Percentiles rank a stretch among this genome's conserved stretches.
phyloP scores from a whole-genome alignment of 2,113 vertebrate genomes.

The Callionymus lyra region DNA sequence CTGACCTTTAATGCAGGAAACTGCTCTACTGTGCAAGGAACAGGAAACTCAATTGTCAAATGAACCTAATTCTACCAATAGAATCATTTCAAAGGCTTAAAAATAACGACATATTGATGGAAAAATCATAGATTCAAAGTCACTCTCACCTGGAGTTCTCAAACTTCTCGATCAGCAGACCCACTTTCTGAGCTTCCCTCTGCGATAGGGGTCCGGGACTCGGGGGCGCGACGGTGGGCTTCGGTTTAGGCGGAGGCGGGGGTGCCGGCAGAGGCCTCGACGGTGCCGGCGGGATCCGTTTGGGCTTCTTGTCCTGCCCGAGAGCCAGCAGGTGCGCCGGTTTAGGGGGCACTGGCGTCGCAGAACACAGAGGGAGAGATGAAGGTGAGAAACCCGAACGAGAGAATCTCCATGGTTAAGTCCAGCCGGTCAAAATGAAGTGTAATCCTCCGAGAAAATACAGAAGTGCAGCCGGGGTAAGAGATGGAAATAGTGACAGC shows the following conservation, averaged over 20 bases:
- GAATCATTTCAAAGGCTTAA: no score
- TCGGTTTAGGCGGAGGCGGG: conserved; percentile 65
- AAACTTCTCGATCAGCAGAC: conserved; percentile 73
- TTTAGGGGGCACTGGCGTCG: conserved; percentile 77
- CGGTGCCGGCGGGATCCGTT: conserved; percentile 71
- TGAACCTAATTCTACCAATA: no score
- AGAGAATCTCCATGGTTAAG: conserved; percentile 46
- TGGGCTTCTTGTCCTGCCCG: conserved; percentile 68
- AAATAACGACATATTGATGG: no score
- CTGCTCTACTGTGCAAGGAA: no score
- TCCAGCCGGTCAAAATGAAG: conserved; percentile 6
- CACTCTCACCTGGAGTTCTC: conserved; percentile 71
- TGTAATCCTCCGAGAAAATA: conserved; percentile 2
- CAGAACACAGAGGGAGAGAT: conserved; percentile 22
- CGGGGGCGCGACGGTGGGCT: conserved; percentile 39
- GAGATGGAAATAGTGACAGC: not conserved
- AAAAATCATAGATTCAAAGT: not conserved
- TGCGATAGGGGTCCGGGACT: conserved; percentile 38
- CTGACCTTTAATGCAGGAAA: no score
- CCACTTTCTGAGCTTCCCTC: conserved; percentile 62
- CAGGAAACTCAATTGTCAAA: no score
- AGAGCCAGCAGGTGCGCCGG: conserved; percentile 70
- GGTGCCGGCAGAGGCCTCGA: conserved; percentile 68
- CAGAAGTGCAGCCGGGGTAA: not conserved
- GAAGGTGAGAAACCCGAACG: conserved; percentile 36